A percentile compares a stretch with the other conserved stretches of the same genome.
Evolutionary conservation across 2,113 vertebrate species (phyloP).

Genomic region (Centropristis striata): DNA sequence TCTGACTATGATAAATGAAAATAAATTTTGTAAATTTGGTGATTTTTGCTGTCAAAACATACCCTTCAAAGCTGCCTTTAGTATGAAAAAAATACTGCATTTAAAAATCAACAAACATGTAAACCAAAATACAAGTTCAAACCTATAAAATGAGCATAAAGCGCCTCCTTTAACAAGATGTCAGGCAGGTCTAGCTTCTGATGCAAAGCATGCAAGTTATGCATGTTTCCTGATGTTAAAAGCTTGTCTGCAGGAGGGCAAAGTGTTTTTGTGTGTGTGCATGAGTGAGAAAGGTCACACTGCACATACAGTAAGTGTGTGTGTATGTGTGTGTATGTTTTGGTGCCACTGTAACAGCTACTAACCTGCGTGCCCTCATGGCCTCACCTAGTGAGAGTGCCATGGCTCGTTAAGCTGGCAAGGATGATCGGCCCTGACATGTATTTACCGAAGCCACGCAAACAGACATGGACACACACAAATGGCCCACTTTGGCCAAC

Average conservation of each 20-base stretch:
- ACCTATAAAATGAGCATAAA: too few species aligned
- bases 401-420: constrained; percentile 73
- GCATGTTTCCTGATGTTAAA: constrained; percentile 6
- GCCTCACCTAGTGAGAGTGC: constrained; percentile 70
- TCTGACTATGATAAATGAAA: too few species aligned
- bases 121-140: too few species aligned
- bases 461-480: constrained; percentile 60
- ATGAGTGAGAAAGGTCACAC: neutral
- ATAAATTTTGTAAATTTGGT: too few species aligned
- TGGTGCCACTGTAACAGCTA: constrained; percentile 40
- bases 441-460: constrained; percentile 71
- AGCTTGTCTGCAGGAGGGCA: constrained; percentile 25
- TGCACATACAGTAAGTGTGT: neutral
- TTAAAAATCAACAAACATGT: too few species aligned
- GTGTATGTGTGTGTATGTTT: constrained; percentile 4
- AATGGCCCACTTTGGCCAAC: constrained; percentile 72
- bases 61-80: too few species aligned
- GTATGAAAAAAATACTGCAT: too few species aligned
- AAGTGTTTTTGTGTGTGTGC: neutral
- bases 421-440: constrained; percentile 73
- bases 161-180: too few species aligned
- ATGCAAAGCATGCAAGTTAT: neutral
- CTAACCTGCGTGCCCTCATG: constrained; percentile 63
- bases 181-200: neutral
- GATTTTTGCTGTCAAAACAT: too few species aligned